phyloP scores from a whole-genome alignment of 2,113 vertebrate genomes.

The Gracilinanus agilis region DNA sequence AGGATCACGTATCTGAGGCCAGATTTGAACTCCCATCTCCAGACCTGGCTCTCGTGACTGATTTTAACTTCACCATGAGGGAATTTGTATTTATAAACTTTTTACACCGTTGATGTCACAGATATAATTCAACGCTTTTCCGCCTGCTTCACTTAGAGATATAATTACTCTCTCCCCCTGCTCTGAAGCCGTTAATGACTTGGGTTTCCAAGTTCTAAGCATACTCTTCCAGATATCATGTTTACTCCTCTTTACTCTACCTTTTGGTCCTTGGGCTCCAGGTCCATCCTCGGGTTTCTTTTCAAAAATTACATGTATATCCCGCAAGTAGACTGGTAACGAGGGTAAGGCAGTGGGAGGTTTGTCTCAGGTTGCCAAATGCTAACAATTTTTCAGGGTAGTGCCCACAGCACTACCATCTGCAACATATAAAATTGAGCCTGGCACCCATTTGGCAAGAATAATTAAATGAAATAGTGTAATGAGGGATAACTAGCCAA shows the following conservation, averaged over 20 bases:
- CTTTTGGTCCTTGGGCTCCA: background rate
- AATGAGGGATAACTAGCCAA: background rate
- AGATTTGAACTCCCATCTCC: too few relatives aligned
- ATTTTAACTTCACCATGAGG: background rate
- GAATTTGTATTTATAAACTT: background rate
- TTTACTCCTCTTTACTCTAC: background rate
- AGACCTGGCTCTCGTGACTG: background rate
- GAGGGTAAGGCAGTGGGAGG: background rate
- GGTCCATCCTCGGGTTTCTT: background rate
- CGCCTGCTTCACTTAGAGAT: background rate
- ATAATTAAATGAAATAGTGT: background rate
- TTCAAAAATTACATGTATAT: background rate
- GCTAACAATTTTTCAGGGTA: background rate
- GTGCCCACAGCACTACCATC: background rate
- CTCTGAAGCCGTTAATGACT: background rate
- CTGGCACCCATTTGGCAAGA: background rate
- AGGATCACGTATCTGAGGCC: too few relatives aligned
- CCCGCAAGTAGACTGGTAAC: background rate
- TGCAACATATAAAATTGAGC: background rate
- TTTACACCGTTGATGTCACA: background rate
- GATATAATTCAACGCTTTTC: background rate
- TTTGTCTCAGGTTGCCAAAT: background rate
- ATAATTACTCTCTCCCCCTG: background rate
- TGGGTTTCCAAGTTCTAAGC: background rate
- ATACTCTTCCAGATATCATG: background rate